Base-by-base conservation (phyloP, 2,888 invertebrate species). In the Stenurella melanura region DNA sequence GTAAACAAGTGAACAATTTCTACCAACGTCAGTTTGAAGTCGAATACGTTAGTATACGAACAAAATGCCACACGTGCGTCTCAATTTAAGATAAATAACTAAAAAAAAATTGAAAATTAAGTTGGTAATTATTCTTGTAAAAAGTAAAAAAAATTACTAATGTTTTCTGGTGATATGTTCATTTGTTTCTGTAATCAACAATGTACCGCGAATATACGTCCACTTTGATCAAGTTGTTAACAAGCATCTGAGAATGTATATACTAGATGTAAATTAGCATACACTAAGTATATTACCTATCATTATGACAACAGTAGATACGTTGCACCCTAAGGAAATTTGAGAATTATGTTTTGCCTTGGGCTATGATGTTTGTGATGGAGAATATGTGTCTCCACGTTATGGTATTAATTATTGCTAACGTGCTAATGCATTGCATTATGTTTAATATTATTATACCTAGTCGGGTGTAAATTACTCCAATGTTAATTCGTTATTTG, bases 291-390 rank as follows among this genome's bases (percentile, higher is more conserved):
- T 64, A 64, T 64, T 42, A 64, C 50, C n/a, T 42, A 64, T 19
- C 19, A 18, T 42, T 50, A 50, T 50, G 64, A 64, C 19, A 21
- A 64, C 42, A 64, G 50, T 38, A 64, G 63, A 64, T 64, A 64
- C 21, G 15, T 38, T 50, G 6, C 17, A 21, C 64, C 64, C 50
- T 42, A 64, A 42, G 42, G 64, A 19, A 64, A 42, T 64, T 18
- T 50, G 15, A 64, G 12, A 64, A 38, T 64, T 11, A 42, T 64
- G 64, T 64, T 64, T 21, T 10, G 21, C 64, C 19, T 64, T 15
- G 10, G 64, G 64, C 64, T 12, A 21, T 19, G 50, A 18, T 64
- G 42, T 12, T 6, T 42, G 38, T 2, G 64, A 42, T 42, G n/a
- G 15, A 50, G 15, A 42, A 15, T 42, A 11, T 19, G 19, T 64